Conservation (phyloP, 1,140 invertebrate species). For the Choristoneura fumiferana region DNA sequence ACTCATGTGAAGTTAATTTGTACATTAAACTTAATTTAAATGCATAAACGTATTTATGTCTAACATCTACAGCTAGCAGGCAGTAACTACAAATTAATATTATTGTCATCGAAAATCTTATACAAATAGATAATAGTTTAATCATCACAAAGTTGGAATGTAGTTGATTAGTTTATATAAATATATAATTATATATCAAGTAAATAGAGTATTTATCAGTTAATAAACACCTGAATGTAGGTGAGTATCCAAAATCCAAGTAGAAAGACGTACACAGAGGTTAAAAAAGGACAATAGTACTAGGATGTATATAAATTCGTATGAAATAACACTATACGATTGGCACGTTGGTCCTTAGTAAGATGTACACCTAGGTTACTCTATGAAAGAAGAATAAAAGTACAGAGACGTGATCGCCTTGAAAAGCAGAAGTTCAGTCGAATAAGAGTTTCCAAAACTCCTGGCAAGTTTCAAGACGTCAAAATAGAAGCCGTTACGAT, state of each 20-base stretch:
- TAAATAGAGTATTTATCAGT: constrained; percentile 8
- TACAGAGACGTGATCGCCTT: no score
- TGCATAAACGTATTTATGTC: constrained; percentile 55
- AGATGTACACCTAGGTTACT: constrained; percentile 10
- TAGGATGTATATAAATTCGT: neutral
- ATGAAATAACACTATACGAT: constrained; percentile 14
- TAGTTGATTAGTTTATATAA: constrained; percentile 25
- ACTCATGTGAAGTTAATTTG: constrained; percentile 68
- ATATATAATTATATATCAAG: constrained; percentile 1
- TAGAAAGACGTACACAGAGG: neutral
- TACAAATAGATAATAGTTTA: constrained; percentile 13
- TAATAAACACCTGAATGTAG: constrained; percentile 4
- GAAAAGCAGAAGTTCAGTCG: no score
- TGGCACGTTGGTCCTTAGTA: constrained; percentile 16
- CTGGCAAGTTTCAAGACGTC: no score
- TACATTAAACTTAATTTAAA: constrained; percentile 65
- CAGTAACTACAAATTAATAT: constrained; percentile 46
- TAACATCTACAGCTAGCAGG: constrained; percentile 42
- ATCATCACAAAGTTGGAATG: constrained; percentile 50
- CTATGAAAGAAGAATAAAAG: neutral
- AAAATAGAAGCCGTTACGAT: no score
- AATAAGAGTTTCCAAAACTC: no score
- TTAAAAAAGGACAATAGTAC: constrained; percentile 2
- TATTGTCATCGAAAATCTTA: constrained; percentile 48
- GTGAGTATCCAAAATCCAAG: neutral